phyloP scores from a whole-genome alignment of 2,888 invertebrate species.

The Mesoligia furuncula region DNA sequence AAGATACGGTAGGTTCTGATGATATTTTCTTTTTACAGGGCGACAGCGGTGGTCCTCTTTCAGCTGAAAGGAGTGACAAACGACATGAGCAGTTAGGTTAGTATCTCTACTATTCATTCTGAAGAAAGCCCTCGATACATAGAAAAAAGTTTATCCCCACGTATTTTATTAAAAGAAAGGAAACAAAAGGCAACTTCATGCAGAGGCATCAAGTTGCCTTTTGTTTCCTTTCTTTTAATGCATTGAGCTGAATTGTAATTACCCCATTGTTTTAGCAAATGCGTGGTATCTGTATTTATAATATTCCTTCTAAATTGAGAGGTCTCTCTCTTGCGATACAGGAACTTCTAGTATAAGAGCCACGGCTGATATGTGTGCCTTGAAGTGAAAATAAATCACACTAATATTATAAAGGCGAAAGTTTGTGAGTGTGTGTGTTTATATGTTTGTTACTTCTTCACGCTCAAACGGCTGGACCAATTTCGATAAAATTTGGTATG shows the following conservation, averaged over 20 bases:
- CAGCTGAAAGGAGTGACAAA: constrained; percentile 92
- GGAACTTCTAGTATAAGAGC: neutral
- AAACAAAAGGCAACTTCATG: too few relatives aligned
- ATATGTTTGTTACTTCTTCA: too few relatives aligned
- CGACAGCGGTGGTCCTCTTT: constrained; percentile 95
- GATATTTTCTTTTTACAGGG: constrained; percentile 87
- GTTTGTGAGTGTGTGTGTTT: too few relatives aligned
- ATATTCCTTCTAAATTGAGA: neutral
- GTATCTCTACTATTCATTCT: constrained; percentile 18
- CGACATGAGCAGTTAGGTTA: constrained; percentile 94
- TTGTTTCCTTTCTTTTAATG: neutral
- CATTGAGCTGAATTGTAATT: neutral
- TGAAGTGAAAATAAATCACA: neutral
- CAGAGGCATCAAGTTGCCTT: neutral
- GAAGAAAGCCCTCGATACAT: neutral
- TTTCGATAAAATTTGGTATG: too few relatives aligned
- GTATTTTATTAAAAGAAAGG: too few relatives aligned
- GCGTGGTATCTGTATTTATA: neutral
- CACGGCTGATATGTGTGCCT: neutral
- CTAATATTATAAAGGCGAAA: too few relatives aligned
- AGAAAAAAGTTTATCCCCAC: neutral
- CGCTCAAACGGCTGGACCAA: too few relatives aligned
- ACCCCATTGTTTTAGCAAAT: neutral
- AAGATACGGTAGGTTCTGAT: neutral
- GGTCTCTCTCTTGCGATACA: neutral